Percentiles rank a stretch among this genome's conserved stretches.
Conservation (phyloP, 1,140 invertebrate genomes). For the Drosophila parabipectinata region DNA sequence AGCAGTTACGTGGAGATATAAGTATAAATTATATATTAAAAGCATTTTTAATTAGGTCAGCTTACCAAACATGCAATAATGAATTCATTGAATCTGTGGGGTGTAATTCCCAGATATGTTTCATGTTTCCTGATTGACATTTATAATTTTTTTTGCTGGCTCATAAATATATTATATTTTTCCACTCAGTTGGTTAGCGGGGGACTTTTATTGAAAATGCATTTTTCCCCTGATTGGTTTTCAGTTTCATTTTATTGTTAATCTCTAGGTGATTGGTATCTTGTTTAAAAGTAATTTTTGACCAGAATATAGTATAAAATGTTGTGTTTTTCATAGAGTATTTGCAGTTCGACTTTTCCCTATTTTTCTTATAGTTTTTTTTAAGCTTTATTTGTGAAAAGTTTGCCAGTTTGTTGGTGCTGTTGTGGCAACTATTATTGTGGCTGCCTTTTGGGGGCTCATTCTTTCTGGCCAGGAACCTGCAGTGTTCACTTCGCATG, state of each 20-base stretch:
- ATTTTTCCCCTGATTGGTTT: not conserved
- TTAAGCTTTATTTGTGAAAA: constrained; percentile 21
- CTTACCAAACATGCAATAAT: not conserved
- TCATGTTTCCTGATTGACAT: not conserved
- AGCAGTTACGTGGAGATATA: not conserved
- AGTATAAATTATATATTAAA: constrained; percentile 1
- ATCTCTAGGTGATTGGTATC: too few relatives aligned
- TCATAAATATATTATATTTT: too few relatives aligned
- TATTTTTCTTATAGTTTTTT: not conserved
- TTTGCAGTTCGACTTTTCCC: not conserved
- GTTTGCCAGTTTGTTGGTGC: constrained; percentile 26
- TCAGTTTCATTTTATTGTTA: not conserved
- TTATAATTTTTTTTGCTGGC: not conserved
- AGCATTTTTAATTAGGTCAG: constrained; percentile 4
- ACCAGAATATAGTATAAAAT: not conserved
- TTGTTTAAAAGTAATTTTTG: too few relatives aligned
- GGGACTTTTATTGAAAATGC: too few relatives aligned
- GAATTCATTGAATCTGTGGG: too few relatives aligned
- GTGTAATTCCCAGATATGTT: too few relatives aligned
- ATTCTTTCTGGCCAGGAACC: constrained; percentile 14
- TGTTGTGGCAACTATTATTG: constrained; percentile 37
- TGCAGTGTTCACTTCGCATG: constrained; percentile 63
- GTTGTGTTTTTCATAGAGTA: constrained; percentile 16
- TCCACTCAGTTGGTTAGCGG: too few relatives aligned
- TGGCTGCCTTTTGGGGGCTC: constrained; percentile 12